Evolutionary conservation across 2,797 vertebrate genomes (phyloP), one percentile per base, ranked within the genome.

Genomic region (Falco columbarius): DNA sequence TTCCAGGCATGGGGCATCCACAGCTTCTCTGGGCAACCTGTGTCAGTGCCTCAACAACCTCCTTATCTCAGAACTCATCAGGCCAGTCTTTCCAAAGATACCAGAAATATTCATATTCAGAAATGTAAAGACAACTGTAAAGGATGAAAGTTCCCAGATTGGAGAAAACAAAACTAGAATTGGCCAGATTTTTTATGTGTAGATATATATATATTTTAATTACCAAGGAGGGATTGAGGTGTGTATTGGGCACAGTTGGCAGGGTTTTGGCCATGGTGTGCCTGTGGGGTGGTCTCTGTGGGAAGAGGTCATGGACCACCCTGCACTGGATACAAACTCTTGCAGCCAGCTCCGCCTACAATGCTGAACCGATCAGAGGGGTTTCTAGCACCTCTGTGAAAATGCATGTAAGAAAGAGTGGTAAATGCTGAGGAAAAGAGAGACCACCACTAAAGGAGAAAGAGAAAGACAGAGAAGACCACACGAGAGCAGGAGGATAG

Each of bases 321-420:
- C 58, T 58, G n/a, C 42, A 54, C n/a, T 8, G 3, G 30, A 36
- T 1, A 9, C 27, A 47, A 27, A 40, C 2, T 3, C 30, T 58
- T 27, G 17, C 44, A 76, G 32, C 12, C 42, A 75, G 24, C n/a
- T 76, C 70, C 2, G 0, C 36, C 54, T 58, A 65, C 54, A 71
- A n/a, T 13, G 12, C 49, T 34, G 65, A 94, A 56, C 14, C 1
- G 0, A 12, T n/a, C 0, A 0, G n/a, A 58, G 61, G 23, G 54
- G n/a, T 47, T 86, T 73, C 44, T 67, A 47, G 32, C 8, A 70
- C 19, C 11, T 86, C 55, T 49, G 15, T 52, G 44, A 66, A 76
- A 36, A 56, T 0, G 2, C 42, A n/a, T 34, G 70, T 27, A 80
- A 62, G 67, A 62, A 84, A 93, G 36, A 22, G 19, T 12, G 46